These are phyloP conservation scores for Chelonia mydas DNA, from an alignment of 2,797 vertebrate species.

Conservation along the genomic window DNA sequence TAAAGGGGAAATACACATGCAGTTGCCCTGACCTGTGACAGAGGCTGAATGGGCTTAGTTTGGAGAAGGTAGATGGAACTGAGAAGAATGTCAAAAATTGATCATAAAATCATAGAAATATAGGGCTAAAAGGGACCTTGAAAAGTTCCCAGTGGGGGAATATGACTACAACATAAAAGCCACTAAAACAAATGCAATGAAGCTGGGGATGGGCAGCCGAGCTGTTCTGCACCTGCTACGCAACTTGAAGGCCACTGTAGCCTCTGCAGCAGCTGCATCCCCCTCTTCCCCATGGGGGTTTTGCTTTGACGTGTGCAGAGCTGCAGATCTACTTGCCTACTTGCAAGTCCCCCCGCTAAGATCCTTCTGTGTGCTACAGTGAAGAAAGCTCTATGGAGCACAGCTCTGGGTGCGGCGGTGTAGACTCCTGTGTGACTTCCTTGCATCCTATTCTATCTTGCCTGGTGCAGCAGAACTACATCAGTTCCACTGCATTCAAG, in stretches of 20 bases:
- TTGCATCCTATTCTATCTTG: neutral
- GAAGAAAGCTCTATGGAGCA: neutral
- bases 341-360: neutral
- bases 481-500: neutral
- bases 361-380: fast-evolving
- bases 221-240: neutral
- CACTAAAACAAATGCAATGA: neutral
- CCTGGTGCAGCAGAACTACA: neutral
- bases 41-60: neutral
- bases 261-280: neutral
- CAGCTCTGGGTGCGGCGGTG: neutral
- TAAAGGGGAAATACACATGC: neutral
- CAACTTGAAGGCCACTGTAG: neutral
- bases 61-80: neutral
- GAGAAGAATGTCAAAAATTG: neutral
- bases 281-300: neutral
- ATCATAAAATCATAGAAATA: neutral
- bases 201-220: neutral
- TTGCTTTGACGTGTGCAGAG: neutral
- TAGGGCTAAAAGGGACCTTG: neutral
- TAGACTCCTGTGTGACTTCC: neutral
- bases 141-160: neutral
- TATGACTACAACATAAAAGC: neutral
- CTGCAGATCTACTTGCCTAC: neutral
- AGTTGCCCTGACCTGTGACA: neutral